Evolutionary conservation across 1,140 invertebrate genomes (phyloP), one percentile per base, ranked within the genome.

Genomic region (Meteorus sp.): DNA sequence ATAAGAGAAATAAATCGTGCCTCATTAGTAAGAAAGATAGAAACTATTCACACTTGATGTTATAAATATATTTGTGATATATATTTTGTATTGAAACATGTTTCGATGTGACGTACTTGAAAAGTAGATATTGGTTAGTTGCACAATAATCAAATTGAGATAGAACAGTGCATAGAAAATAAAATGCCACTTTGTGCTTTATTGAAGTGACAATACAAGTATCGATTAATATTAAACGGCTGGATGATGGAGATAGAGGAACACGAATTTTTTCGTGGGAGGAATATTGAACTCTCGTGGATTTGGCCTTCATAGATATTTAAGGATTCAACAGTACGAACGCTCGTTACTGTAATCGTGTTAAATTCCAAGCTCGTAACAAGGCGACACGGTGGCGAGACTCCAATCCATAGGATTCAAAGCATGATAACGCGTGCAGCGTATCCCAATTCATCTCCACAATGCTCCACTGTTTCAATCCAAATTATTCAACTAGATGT

Each of bases 181-280:
- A n/a, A n/a, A n/a, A 48, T 48, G 25, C 45, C 45, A 48, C n/a
- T 48, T 39, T 51, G 29, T 59, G 56, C 56, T 51, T 59, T 59
- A 47, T 25, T 29, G 47, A 23, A 59, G 41, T 52, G 56, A 59
- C 56, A 59, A 59, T 59, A 59, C 22, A 33, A 37, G 48, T 27
- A 11, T 13, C 25, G 25, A 17, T 23, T 13, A 8, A 0, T n/a
- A 50, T 27, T 50, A 50, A 27, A 15, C n/a, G n/a, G 11, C 5
- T 19, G 11, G 15, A 44, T 7, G 17, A 20, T 44, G 15, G 35
- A 15, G 17, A 39, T 39, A 39, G 5, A 39, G n/a, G n/a, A n/a
- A n/a, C n/a, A n/a, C n/a, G n/a, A n/a, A n/a, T n/a, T n/a, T n/a
- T n/a, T n/a, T n/a, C n/a, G n/a, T n/a, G n/a, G n/a, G n/a, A n/a